Evolutionary conservation across 2,113 vertebrate genomes (phyloP), one percentile per base, ranked within the genome.

Genomic region (Grammomys surdaster): DNA sequence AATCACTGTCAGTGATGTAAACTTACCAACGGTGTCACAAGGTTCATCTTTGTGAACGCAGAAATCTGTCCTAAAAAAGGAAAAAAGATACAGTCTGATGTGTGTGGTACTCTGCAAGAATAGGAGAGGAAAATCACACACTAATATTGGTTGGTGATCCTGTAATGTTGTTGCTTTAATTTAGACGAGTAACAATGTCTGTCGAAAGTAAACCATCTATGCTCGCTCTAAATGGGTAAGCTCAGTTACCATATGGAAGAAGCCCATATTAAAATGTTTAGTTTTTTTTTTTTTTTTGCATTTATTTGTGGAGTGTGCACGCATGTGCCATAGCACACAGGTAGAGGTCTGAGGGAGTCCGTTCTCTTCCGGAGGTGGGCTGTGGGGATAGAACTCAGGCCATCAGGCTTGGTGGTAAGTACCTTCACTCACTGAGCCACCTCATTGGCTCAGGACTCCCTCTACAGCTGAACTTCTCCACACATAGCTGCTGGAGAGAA

Each of bases 31-130:
- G 46, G 99, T 99, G 97, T 99, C 99, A 95, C 99, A 99, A 0
- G 99, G 99, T 90, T 99, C 99, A 12, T 99, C 99, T 98, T 99
- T 99, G 98, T 99, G 99, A 84, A 99, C 99, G 89, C 99, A 99
- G 98, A 99, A 99, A 98, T 99, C 99, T 97, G 99, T 99, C 99
- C 99, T 99, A 98, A 98, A 98, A 98, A 46, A 69, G n/a, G 58
- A 75, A 82, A 8, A 73, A 98, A 97, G 72, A 80, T 33, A 97
- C 46, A 88, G 73, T 98, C 94, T 98, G 96, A 90, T 84, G 16
- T 10, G 85, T 12, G 87, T 33, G 17, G 92, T 56, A 69, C 12
- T 58, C 95, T 76, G 80, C 33, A 85, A 96, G 87, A 96, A 81
- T 1, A 48, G 72, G 36, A 94, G 56, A 91, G 95, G 78, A 65